These are phyloP conservation scores for Cryptus armator DNA, from an alignment of 2,888 invertebrate species.

Conservation along the genomic window DNA sequence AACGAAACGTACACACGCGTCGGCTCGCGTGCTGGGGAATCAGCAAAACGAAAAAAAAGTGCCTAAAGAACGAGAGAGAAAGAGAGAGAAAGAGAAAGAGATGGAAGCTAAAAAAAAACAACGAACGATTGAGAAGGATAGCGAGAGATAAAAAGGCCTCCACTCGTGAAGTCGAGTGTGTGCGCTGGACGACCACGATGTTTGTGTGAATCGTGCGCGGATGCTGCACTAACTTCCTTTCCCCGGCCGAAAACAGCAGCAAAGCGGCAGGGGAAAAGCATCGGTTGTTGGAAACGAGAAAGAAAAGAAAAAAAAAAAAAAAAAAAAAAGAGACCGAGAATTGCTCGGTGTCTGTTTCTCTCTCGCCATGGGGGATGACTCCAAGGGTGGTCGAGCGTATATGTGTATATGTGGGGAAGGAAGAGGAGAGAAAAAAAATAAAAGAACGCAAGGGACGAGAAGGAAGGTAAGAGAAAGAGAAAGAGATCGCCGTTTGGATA, in stretches of 20 bases:
- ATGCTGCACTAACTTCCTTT: conserved; percentile 77
- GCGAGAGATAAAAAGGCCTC: conserved; percentile 48
- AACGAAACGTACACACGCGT: conserved; percentile 75
- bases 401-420: conserved; percentile 71
- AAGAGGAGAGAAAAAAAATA: conserved; percentile 60
- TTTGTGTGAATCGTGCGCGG: conserved; percentile 73
- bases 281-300: conserved; percentile 48
- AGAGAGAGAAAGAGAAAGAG: conserved; percentile 15
- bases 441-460: conserved; percentile 49
- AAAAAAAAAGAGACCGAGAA: conserved; percentile 60
- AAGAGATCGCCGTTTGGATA: conserved; percentile 75
- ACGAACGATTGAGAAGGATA: conserved; percentile 16
- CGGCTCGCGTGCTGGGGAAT: conserved; percentile 46
- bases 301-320: conserved; percentile 45
- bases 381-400: conserved; percentile 82
- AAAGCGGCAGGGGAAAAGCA: conserved; percentile 66
- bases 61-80: neutral
- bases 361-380: conserved; percentile 79
- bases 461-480: conserved; percentile 57
- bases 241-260: conserved; percentile 78
- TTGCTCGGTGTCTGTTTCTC: conserved; percentile 35
- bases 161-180: conserved; percentile 66
- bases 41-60: conserved; percentile 25
- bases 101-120: conserved; percentile 14
- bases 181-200: conserved; percentile 66